Evolutionary conservation across 1,140 invertebrate genomes (phyloP), one percentile per base, ranked within the genome.

Genomic region (Lepeophtheirus salmonis): DNA sequence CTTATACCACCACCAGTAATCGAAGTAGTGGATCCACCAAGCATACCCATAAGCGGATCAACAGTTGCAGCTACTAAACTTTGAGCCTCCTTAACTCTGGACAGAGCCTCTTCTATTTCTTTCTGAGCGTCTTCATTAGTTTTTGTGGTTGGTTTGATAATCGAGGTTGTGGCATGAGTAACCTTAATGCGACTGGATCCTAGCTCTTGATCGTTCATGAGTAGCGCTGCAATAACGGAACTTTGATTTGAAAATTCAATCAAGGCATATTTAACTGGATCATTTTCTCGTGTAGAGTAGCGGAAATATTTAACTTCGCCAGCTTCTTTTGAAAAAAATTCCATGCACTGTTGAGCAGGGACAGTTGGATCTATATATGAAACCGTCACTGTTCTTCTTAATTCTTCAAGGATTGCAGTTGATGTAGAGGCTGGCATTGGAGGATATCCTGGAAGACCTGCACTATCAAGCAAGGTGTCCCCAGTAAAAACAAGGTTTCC

Each of bases 41-140:
- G 49, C 53, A 50, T 54, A 12, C 23, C 26, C 48, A 16, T 48
- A 18, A 48, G 25, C 30, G 86, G 87, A 75, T 91, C 87, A 64
- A 92, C 63, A 4, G 89, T 84, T 13, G 87, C 86, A 6, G 88
- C 86, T 56, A 94, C 92, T 62, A 91, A 77, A 69, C 84, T 89
- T 70, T 94, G 89, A 0, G 89, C 89, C 74, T 96, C 89, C 67
- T 92, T 92, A 0, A 94, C 89, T 64, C 90, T 77, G 24, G 88
- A 88, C 89, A 97, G 92, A 0, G 90, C 90, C 70, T 95, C 91
- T 68, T 96, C 90, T 51, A 96, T 94, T 74, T 96, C 90, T 53
- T 85, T 79, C 67, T 92, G 88, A 0, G 89, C 88, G 3, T 86
- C 88, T 70, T 95, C 89, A 70, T 92, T 91, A 63, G 83, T 89